Base-by-base conservation (phyloP, 1,140 invertebrate species). In the Heliconius eleuchia region DNA sequence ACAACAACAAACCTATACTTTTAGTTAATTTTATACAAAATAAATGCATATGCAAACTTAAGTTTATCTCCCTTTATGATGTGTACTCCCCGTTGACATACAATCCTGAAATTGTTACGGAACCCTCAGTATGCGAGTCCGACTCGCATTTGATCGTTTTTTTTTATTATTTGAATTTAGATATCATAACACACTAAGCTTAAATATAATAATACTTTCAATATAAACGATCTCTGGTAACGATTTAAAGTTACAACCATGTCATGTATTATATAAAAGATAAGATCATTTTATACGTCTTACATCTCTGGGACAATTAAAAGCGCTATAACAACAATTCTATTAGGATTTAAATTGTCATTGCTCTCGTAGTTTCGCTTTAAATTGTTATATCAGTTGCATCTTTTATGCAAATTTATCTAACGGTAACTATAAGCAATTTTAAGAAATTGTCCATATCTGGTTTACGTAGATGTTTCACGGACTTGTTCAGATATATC, bases 391-490 rank as follows among this genome's bases (percentile, higher is more conserved):
- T 82, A 85, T 85, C 84, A 71, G 19, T 57, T 81, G 82, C 83
- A 82, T 83, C 78, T 80, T 79, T 78, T 84, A 85, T 85, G 84
- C 82, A 83, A 85, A 85, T 85, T 80, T 66, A 60, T 74, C 30
- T 79, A 85, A 85, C 82, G 82, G 84, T 80, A 83, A 73, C 80
- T 77, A 70, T 79, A 81, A 84, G 82, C 72, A 82, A 82, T 85
- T 85, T 85, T 84, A 84, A 78, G 82, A 84, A 84, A 81, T 78
- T 73, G 78, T 78, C 76, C 83, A 78, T 78, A 81, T 81, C 82
- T 81, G 79, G 71, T 74, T 80, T 84, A 80, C 71, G 71, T 72
- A 78, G 74, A 81, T 80, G 76, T 77, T 52, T 75, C 37, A 77
- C 72, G 66, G 60, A 76, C 73, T 76, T 78, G 80, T 82, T 81